Evolutionary conservation across 2,113 vertebrate genomes (phyloP).

Genomic region (Dryoscopus gambensis): DNA sequence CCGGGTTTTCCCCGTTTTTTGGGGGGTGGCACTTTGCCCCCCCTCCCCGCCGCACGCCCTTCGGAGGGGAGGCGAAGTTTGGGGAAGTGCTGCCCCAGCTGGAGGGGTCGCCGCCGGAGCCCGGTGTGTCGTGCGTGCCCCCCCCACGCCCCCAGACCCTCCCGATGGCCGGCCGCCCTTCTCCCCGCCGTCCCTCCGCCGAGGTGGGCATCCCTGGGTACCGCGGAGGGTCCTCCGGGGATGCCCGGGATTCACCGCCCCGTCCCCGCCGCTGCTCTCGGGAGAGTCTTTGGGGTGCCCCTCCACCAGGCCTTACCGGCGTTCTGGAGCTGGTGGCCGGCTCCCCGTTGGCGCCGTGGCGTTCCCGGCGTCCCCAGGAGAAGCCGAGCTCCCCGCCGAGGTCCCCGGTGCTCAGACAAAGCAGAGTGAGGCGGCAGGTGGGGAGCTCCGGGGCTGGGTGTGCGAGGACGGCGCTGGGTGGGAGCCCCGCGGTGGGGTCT

Average conservation of each 20-base stretch:
- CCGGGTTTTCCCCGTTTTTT: not conserved
- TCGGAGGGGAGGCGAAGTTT: slow-evolving; percentile 55
- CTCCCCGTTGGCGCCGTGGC: not conserved
- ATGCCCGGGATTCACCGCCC: not conserved
- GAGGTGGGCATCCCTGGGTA: not conserved
- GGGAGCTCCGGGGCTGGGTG: slow-evolving; percentile 36
- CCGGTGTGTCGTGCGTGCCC: not conserved
- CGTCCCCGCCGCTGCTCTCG: not conserved
- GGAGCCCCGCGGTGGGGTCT: not conserved
- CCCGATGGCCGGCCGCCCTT: not conserved
- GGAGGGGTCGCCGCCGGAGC: slow-evolving; percentile 36
- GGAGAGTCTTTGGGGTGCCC: not conserved
- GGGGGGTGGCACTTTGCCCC: not conserved
- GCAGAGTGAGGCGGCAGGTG: slow-evolving; percentile 25
- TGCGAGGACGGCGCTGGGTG: not conserved
- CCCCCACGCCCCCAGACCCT: not conserved
- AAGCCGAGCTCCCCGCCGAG: not conserved
- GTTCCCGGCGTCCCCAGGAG: not conserved
- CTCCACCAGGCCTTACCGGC: not conserved
- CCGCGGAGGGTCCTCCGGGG: not conserved
- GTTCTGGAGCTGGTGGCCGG: not conserved
- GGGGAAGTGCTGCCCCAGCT: slow-evolving; percentile 53
- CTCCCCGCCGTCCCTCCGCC: slow-evolving; percentile 18
- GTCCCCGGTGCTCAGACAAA: slow-evolving; percentile 34
- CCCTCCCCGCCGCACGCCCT: not conserved